Evolutionary conservation across 2,797 vertebrate species (phyloP), one percentile per base, ranked within the genome.

Genomic region (Macropodus opercularis): DNA sequence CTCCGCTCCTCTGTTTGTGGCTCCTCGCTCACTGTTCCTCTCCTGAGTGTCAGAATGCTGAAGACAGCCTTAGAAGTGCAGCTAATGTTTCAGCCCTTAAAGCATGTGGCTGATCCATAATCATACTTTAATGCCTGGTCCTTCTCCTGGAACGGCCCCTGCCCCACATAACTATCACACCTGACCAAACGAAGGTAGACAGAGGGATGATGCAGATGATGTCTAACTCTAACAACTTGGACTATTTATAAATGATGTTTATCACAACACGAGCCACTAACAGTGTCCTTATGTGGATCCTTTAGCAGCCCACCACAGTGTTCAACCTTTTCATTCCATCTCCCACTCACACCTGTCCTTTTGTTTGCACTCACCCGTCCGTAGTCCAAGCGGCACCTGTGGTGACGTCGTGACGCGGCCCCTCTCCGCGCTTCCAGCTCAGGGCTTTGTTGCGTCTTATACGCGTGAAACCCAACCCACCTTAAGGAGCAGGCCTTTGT

Each of bases 391-490:
- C 2, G 26, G 57, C 83, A 85, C 84, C 84, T 87, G 78, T 75
- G 79, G 75, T 83, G 85, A 89, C 83, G 80, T 90, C 87, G 86
- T 69, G 72, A 83, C 73, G 54, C 27, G 54, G 66, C 21, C 67
- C 63, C 55, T 58, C 80, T 64, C 60, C 47, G 10, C 51, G 52
- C 57, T 81, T 46, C 73, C 44, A 63, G 56, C 73, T 76, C 5
- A 9, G 51, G 51, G 67, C 76, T 52, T 79, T 86, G 77, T 84
- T 62, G 55, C 57, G 76, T 51, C 72, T 79, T 71, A 19, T 54
- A 71, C 81, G 67, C 63, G 77, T 83, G 89, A 90, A 92, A 92
- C 75, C 65, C 68, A 87, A 89, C 35, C 83, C 80, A 72, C 70
- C 63, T 68, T 38, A 72, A 79, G 77, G 67, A 85, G 69, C 23